Evolutionary conservation across 2,888 invertebrate species (phyloP), one percentile per base, ranked within the genome.

Genomic region (Bellardia pandia): DNA sequence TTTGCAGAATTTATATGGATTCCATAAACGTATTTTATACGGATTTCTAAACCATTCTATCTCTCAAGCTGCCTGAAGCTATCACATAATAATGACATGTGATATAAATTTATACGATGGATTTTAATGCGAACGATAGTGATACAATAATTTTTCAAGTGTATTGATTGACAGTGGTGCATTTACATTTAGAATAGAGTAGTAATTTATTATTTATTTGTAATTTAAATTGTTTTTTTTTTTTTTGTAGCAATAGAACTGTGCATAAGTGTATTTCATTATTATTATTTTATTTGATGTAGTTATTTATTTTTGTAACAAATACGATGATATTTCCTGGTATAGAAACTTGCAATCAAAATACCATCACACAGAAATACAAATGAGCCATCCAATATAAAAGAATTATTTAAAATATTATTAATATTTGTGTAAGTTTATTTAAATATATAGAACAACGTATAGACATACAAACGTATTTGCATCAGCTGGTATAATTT

Each of bases 401-500:
- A 56, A 30, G 62, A 58, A 48, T 14, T 37, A 76, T 72, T 58
- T 60, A 42, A 45, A 48, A 13, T 13, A 11, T 45, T 56, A 40
- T 77, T 75, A 69, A 78, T 56, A 23, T 58, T 13, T 51, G 40
- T 79, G 9, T 56, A 69, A 33, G 37, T 9, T 71, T 71, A 71
- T 76, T 48, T 74, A 53, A 51, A 53, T 40, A 53, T 56, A 16
- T 69, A 64, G 13, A 78, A 77, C 71, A 77, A 86, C 68, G 68
- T 69, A 78, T 62, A 84, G 66, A 87, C 85, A 87, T 85, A 87
- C 87, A 87, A 87, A 87, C 87, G 87, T 85, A 87, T 87, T 87
- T 87, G 85, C 85, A 85, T 78, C 87, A 87, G 87, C 87, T 87
- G 87, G 87, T 87, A 87, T 87, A 85, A 76, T 78, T 82, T 69